These are phyloP conservation scores for Agrypnia vestita DNA, from an alignment of 1,140 invertebrate species.

Conservation along the genomic window DNA sequence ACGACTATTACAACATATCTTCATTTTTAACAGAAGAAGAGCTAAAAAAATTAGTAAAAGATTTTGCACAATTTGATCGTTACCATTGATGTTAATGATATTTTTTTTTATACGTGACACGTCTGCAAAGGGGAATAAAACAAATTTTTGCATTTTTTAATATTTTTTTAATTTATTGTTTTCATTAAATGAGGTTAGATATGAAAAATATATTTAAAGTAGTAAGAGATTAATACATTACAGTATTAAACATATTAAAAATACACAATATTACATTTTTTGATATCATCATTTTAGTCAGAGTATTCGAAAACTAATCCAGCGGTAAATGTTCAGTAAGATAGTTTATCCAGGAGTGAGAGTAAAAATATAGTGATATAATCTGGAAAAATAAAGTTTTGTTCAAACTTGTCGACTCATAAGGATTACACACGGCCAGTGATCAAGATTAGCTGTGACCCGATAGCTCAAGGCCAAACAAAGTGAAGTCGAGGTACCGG, in stretches of 20 bases:
- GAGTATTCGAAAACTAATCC: constrained; percentile 3
- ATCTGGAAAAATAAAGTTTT: constrained; percentile 10
- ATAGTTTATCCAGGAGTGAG: constrained; percentile 18
- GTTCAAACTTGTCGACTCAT: neutral
- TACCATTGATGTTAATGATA: neutral
- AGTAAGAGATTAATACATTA: constrained; percentile 55
- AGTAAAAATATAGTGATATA: constrained; percentile 34
- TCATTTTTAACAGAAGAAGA: constrained; percentile 66
- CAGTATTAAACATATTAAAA: constrained; percentile 54
- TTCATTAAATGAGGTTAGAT: constrained; percentile 60
- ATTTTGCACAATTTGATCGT: constrained; percentile 64
- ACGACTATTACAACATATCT: constrained; percentile 74
- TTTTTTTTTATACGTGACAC: no score
- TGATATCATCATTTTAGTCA: constrained; percentile 20
- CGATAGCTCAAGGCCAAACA: constrained; percentile 16
- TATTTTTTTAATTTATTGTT: constrained; percentile 52
- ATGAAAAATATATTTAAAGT: constrained; percentile 61
- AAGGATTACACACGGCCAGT: constrained; percentile 23
- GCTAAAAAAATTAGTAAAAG: constrained; percentile 66
- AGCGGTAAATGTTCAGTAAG: constrained; percentile 3
- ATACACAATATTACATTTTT: constrained; percentile 49
- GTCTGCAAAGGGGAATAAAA: neutral
- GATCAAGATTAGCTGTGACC: neutral
- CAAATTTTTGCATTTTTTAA: neutral
- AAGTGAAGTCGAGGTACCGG: constrained; percentile 1